Percentiles rank a stretch among this genome's conserved stretches.
These are phyloP conservation scores for Lamproptera curius DNA, from an alignment of 2,888 invertebrate genomes.

Conservation along the genomic window DNA sequence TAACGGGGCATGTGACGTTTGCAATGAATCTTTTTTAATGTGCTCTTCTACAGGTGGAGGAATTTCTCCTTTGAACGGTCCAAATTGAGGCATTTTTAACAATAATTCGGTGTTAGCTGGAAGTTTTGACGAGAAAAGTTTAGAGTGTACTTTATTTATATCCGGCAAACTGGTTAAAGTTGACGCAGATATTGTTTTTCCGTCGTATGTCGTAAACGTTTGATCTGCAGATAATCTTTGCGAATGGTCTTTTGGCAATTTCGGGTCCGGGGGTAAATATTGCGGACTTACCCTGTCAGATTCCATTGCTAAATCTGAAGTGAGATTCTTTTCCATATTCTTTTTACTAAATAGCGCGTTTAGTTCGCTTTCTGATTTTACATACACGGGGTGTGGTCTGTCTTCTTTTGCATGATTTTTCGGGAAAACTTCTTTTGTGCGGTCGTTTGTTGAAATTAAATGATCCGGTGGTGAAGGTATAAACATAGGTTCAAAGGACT, in stretches of 20 bases:
- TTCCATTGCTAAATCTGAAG: constrained; percentile 82
- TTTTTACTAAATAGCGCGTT: constrained; percentile 57
- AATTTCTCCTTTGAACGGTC: constrained; percentile 85
- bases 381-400: constrained; percentile 69
- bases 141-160: constrained; percentile 46
- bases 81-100: constrained; percentile 85
- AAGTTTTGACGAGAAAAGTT: constrained; percentile 62
- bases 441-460: constrained; percentile 52
- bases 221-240: constrained; percentile 54
- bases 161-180: constrained; percentile 78
- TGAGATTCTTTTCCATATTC: constrained; percentile 62
- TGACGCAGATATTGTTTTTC: constrained; percentile 83
- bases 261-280: constrained; percentile 84
- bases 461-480: constrained; percentile 87
- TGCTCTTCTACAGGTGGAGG: constrained; percentile 66
- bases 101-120: constrained; percentile 75
- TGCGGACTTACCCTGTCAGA: constrained; percentile 84
- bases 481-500: constrained; percentile 88
- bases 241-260: constrained; percentile 65
- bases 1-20: constrained; percentile 27
- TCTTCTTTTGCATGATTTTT: constrained; percentile 68
- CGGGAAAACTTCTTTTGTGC: constrained; percentile 63
- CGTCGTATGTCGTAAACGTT: constrained; percentile 86
- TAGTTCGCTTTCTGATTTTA: constrained; percentile 54
- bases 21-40: constrained; percentile 34